Evolutionary conservation across 2,113 vertebrate species (phyloP).

Genomic region (Dascyllus trimaculatus): DNA sequence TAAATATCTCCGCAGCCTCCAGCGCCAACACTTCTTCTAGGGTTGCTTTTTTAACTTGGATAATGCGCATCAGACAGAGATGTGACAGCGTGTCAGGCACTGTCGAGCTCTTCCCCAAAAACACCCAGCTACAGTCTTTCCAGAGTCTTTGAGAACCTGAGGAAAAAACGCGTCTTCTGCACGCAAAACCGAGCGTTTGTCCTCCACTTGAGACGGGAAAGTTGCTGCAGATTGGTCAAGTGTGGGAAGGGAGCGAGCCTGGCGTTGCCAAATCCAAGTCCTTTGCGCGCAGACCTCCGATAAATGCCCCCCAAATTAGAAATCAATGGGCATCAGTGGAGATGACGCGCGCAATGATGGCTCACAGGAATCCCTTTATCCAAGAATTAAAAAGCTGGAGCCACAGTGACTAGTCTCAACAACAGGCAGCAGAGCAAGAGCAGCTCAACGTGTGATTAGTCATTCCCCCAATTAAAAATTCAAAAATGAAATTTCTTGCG

Average conservation of each 20-base stretch:
- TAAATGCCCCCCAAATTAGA: slow-evolving; percentile 27
- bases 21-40: slow-evolving; percentile 44
- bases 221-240: slow-evolving; percentile 50
- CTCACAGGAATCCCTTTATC: neutral
- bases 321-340: slow-evolving; percentile 45
- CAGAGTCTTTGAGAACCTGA: neutral
- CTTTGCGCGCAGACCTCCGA: slow-evolving; percentile 19
- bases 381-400: neutral
- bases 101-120: slow-evolving; percentile 13
- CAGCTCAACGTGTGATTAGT: neutral
- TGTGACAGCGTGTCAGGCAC: neutral
- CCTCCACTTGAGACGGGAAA: slow-evolving; percentile 57
- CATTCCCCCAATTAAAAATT: slow-evolving; percentile 17
- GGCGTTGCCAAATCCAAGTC: slow-evolving; percentile 11
- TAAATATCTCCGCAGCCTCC: slow-evolving; percentile 3
- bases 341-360: slow-evolving; percentile 52
- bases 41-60: slow-evolving; percentile 47
- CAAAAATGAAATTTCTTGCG: slow-evolving; percentile 28
- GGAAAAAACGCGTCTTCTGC: slow-evolving; percentile 34
- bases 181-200: neutral
- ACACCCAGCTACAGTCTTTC: slow-evolving; percentile 12
- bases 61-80: slow-evolving; percentile 38
- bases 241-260: neutral
- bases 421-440: neutral
- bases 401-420: neutral